phyloP scores from a whole-genome alignment of 2,113 vertebrate genomes.

The human region DNA sequence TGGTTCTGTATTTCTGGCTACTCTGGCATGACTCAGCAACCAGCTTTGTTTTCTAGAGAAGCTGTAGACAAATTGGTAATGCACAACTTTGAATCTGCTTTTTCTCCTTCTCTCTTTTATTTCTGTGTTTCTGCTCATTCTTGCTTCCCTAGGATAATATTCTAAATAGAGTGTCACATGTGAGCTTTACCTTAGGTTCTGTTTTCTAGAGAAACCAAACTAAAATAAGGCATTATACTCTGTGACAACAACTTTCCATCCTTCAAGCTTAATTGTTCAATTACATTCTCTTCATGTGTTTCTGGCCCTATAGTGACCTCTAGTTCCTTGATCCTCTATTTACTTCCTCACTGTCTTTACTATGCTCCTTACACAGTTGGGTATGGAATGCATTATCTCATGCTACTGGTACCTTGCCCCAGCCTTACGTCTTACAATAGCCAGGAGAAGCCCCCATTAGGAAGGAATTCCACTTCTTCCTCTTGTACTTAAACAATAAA shows the following conservation, averaged over 20 bases:
- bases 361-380: background rate
- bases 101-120: background rate
- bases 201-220: background rate
- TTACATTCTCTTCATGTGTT: background rate
- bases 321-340: background rate
- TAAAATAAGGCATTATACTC: background rate
- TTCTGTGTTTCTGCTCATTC: background rate
- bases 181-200: background rate
- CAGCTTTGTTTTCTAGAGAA: slow-evolving; percentile 28
- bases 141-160: background rate
- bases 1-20: background rate
- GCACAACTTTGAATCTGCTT: background rate
- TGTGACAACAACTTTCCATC: background rate
- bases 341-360: background rate
- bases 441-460: background rate
- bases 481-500: background rate
- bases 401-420: background rate
- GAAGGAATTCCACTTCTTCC: background rate
- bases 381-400: background rate
- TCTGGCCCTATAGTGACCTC: background rate
- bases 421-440: background rate
- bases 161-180: background rate
- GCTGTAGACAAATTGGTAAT: background rate
- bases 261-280: background rate
- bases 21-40: slow-evolving; percentile 38